Conservation (phyloP, 2,888 invertebrate species). For the Rotaria magnacalcarata region DNA sequence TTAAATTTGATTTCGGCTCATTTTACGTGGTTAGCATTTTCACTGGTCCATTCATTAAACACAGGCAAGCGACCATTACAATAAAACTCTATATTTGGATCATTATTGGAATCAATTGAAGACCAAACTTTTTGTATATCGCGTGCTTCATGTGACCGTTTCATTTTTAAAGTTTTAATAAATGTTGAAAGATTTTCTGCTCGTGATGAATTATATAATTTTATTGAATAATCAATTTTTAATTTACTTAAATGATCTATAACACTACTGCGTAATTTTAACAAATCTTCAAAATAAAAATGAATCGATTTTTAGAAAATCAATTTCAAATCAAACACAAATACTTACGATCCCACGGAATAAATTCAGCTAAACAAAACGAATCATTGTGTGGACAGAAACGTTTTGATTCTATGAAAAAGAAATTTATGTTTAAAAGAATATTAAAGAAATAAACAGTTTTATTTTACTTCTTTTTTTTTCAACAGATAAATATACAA, state of each 20-base stretch:
- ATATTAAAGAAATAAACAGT: background rate
- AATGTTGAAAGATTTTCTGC: background rate
- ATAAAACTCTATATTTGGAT: conserved; percentile 28
- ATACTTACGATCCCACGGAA: background rate
- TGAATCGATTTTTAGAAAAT: background rate
- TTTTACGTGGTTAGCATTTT: conserved; percentile 6
- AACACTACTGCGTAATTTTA: background rate
- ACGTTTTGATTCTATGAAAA: background rate
- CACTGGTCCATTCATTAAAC: conserved; percentile 27
- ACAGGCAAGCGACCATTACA: conserved; percentile 32
- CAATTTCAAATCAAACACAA: too few relatives aligned
- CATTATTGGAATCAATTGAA: background rate
- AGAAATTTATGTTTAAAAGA: background rate
- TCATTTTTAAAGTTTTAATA: conserved; percentile 12
- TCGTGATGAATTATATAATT: background rate
- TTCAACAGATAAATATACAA: background rate
- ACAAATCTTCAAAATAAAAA: background rate
- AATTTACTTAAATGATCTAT: background rate
- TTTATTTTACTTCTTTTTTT: background rate
- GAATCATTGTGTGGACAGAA: background rate
- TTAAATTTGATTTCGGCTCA: too few relatives aligned
- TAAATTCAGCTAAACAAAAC: conserved; percentile 24
- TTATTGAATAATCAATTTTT: conserved; percentile 1
- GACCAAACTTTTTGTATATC: background rate
- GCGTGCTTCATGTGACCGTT: background rate